These are phyloP conservation scores for Tragelaphus buxtoni DNA, from an alignment of 2,113 vertebrate species.

Conservation along the genomic window DNA sequence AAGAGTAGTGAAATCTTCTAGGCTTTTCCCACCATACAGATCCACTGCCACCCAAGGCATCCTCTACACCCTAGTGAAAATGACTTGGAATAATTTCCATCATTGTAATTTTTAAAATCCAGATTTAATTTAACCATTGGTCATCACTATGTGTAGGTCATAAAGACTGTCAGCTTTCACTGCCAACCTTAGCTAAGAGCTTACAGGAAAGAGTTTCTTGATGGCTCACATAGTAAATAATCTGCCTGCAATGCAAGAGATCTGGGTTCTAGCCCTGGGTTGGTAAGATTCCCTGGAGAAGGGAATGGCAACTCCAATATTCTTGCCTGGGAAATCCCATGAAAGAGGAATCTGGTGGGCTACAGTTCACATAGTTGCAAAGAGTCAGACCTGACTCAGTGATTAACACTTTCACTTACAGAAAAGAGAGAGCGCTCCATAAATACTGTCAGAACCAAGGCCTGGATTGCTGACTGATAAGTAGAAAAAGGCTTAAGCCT, in stretches of 20 bases:
- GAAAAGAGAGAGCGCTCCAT: not conserved
- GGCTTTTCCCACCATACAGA: not conserved
- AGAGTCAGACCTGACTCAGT: not conserved
- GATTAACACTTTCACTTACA: not conserved
- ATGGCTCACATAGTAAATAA: not conserved
- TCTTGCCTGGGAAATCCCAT: not conserved
- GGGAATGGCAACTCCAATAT: not conserved
- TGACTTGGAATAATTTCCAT: not conserved
- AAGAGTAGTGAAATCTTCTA: not conserved
- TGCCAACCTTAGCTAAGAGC: not conserved
- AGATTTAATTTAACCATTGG: not conserved
- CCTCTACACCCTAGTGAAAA: not conserved
- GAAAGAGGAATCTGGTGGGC: not conserved
- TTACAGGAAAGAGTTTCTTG: not conserved
- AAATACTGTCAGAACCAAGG: not conserved
- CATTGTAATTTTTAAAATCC: not conserved
- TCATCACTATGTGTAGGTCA: not conserved
- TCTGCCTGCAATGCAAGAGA: not conserved
- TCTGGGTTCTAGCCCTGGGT: not conserved
- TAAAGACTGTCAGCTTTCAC: not conserved
- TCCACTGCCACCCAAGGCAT: not conserved
- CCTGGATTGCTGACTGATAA: rapidly evolving
- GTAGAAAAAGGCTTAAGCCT: not conserved
- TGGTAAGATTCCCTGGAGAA: not conserved
- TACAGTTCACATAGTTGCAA: not conserved